phyloP scores from a whole-genome alignment of 1,140 invertebrate genomes.

The Marisa cornuarietis region DNA sequence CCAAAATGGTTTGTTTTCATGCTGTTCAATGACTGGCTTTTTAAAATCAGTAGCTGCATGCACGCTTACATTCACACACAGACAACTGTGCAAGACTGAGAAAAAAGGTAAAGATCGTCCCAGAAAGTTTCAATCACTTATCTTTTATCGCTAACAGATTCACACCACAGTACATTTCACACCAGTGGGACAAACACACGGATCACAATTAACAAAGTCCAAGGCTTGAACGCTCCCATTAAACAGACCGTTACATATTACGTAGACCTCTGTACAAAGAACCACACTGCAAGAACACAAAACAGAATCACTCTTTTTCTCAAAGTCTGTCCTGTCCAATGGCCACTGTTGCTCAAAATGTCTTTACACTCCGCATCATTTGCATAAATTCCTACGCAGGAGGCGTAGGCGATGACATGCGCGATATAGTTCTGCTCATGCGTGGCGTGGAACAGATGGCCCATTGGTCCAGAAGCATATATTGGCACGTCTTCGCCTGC shows the following conservation, averaged over 20 bases:
- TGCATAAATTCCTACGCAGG: slow-evolving; percentile 61
- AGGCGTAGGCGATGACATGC: slow-evolving; percentile 77
- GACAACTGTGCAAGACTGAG: too few relatives aligned
- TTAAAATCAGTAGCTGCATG: too few relatives aligned
- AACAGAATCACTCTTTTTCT: not conserved
- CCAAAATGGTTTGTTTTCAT: too few relatives aligned
- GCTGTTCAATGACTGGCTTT: too few relatives aligned
- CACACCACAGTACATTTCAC: too few relatives aligned
- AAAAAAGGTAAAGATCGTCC: too few relatives aligned
- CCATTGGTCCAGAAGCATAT: slow-evolving; percentile 77
- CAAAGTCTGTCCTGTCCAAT: not conserved
- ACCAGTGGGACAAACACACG: too few relatives aligned
- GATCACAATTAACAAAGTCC: not conserved
- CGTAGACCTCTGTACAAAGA: too few relatives aligned
- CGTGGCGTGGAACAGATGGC: slow-evolving; percentile 87
- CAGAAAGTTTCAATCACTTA: too few relatives aligned
- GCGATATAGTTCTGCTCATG: slow-evolving; percentile 93
- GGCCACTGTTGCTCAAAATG: not conserved
- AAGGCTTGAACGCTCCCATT: not conserved
- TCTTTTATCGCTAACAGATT: too few relatives aligned
- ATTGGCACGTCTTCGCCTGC: slow-evolving; percentile 64
- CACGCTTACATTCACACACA: too few relatives aligned
- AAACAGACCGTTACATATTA: not conserved
- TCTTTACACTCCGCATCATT: slow-evolving; percentile 15
- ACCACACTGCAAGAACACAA: too few relatives aligned